phyloP scores from a whole-genome alignment of 2,797 vertebrate genomes.

The Aotus griseimembra region DNA sequence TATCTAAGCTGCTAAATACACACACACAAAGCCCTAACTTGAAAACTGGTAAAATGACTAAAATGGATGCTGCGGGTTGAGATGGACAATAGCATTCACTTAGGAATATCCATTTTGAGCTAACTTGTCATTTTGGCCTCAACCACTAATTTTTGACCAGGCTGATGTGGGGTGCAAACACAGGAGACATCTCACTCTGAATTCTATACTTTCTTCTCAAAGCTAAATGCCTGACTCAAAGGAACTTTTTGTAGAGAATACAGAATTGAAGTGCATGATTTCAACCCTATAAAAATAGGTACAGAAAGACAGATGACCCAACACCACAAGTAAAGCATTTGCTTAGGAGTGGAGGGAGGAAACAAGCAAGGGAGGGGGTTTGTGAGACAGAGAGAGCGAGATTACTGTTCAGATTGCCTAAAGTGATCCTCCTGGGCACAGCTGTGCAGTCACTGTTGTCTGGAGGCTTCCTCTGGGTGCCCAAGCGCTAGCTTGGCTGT shows the following conservation, averaged over 20 bases:
- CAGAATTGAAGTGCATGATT: slow-evolving; percentile 4
- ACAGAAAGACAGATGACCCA: neutral
- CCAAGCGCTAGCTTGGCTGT: accelerated
- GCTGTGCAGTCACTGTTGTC: neutral
- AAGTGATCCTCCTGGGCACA: neutral
- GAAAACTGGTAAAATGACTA: neutral
- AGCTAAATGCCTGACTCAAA: neutral
- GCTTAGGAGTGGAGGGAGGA: neutral
- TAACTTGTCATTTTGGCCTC: neutral
- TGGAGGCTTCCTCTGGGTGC: neutral
- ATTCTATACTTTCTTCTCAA: neutral
- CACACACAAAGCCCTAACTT: neutral
- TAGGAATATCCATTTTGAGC: neutral
- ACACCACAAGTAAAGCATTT: neutral
- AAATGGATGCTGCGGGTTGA: neutral
- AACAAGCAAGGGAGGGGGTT: neutral
- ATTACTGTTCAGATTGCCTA: neutral
- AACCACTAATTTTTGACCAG: neutral
- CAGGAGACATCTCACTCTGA: neutral
- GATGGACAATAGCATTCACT: neutral
- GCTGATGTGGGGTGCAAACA: neutral
- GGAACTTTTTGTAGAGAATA: slow-evolving; percentile 1
- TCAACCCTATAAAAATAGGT: neutral
- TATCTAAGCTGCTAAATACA: neutral
- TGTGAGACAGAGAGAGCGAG: neutral